phyloP scores from a whole-genome alignment of 2,888 invertebrate species.

The Mycalesis mineus region DNA sequence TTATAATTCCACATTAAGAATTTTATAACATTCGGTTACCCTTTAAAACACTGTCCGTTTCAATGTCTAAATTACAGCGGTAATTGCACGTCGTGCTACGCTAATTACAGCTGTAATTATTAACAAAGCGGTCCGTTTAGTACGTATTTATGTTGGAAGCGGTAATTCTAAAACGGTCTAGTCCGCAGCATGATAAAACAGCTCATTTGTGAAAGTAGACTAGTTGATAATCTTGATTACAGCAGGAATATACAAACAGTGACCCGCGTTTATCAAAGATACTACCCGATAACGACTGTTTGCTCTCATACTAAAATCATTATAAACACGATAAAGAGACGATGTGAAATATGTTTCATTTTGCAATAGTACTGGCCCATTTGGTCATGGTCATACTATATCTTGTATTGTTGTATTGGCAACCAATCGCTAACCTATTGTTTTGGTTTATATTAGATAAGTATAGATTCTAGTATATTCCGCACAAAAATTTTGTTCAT shows the following conservation, averaged over 20 bases:
- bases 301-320: conserved; percentile 30
- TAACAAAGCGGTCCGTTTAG: conserved; percentile 1
- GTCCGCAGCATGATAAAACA: conserved; percentile 9
- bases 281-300: conserved; percentile 36
- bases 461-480: too few relatives aligned
- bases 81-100: conserved; percentile 1
- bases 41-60: neutral
- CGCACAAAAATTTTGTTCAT: too few relatives aligned
- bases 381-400: too few relatives aligned
- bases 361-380: too few relatives aligned
- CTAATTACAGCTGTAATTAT: conserved; percentile 2
- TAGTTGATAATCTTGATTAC: conserved; percentile 24
- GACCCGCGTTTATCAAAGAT: conserved; percentile 50
- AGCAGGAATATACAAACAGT: conserved; percentile 42
- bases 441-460: too few relatives aligned
- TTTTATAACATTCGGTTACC: too few relatives aligned
- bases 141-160: neutral
- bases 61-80: neutral
- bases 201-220: conserved; percentile 30
- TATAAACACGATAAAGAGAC: too few relatives aligned
- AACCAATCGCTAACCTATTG: too few relatives aligned
- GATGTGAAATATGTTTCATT: neutral
- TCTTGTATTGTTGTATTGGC: too few relatives aligned
- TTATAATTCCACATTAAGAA: too few relatives aligned
- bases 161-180: conserved; percentile 4